A percentile compares a stretch with the other conserved stretches of the same genome.
phyloP scores from a whole-genome alignment of 2,113 vertebrate species.

The Microcebus murinus region DNA sequence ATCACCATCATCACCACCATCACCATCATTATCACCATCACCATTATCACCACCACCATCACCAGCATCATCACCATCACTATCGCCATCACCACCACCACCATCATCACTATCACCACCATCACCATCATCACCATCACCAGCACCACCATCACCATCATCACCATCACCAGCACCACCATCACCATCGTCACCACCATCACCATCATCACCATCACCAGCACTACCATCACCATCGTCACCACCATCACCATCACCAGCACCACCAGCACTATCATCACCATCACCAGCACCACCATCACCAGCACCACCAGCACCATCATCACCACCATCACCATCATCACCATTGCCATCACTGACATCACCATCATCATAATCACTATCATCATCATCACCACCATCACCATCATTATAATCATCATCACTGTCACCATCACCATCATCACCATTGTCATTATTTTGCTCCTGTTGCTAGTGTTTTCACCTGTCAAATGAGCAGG shows the following conservation, averaged over 20 bases:
- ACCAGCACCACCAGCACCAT: fast-evolving
- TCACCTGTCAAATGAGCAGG: background rate
- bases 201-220: fast-evolving
- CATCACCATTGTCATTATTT: background rate
- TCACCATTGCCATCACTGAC: fast-evolving
- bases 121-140: fast-evolving
- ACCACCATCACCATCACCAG: fast-evolving
- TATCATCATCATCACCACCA: fast-evolving
- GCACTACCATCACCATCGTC: fast-evolving
- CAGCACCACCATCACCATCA: fast-evolving
- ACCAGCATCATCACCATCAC: fast-evolving
- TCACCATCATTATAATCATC: fast-evolving
- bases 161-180: fast-evolving
- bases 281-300: fast-evolving
- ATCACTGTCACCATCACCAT: fast-evolving
- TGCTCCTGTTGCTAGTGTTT: too few species aligned
- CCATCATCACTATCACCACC: fast-evolving
- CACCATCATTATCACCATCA: fast-evolving
- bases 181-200: fast-evolving
- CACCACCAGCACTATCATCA: fast-evolving
- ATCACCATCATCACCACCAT: fast-evolving
- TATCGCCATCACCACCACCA: fast-evolving
- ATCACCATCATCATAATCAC: fast-evolving
- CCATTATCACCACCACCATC: fast-evolving
- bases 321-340: background rate